Evolutionary conservation across 2,888 invertebrate species (phyloP), one percentile per base, ranked within the genome.

Genomic region (Theretra japonica): DNA sequence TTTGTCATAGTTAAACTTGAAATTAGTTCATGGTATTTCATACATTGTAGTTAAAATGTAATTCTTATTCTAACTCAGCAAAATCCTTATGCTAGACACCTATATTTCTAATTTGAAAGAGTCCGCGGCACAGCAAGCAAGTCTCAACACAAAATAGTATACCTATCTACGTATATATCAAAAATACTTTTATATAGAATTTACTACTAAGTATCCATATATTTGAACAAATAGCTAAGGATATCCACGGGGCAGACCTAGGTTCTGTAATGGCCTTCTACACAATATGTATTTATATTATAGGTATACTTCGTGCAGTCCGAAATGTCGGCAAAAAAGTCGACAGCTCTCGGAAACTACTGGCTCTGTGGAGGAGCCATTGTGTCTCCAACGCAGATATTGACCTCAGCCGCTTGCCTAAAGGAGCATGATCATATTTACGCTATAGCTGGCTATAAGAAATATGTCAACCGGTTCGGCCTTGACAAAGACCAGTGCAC

Each of bases 401-500:
- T 85, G 1, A 85, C 85, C 0, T 79, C 86, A 2, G 85, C 85
- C 0, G 82, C 84, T 0, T 86, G 85, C 19, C 72, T 85, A 0
- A n/a, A 62, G 7, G 82, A 83, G 21, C 79, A 80, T 0, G 50
- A 75, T 2, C 68, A 78, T 8, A 74, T 82, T 59, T 83, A 82
- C 68, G 83, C 79, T 0, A 75, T 85, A n/a, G 81, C 82, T 8
- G 86, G 83, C 0, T 81, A 83, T 71, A 76, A 74, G 7, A 77
- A 76, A 68, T 83, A 84, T 41, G 79, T 86, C 4, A 72, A 68
- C 11, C 17, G 68, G 2, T 53, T 74, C 0, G 28, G 78, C 0
- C 25, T 86, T 1, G 68, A 80, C 0, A 30, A 19, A 0, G 77
- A 86, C 50, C 7, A 21, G 0, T 87, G 87, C 72, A 82, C 83